Conservation (phyloP, 2,797 vertebrate species). For the Spheniscus humboldti region DNA sequence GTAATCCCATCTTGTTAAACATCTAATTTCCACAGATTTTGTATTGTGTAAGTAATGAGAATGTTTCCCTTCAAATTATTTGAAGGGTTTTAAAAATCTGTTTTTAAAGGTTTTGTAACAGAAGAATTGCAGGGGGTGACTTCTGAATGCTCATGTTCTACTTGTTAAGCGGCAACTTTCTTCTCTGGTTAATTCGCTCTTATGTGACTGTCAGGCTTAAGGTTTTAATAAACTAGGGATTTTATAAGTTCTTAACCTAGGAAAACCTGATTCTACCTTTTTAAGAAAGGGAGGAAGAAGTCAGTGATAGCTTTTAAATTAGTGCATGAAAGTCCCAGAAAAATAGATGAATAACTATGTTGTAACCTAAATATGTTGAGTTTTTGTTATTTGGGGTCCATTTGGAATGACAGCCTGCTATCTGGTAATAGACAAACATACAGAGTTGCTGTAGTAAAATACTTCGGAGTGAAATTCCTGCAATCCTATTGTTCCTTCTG, state of each 20-base stretch:
- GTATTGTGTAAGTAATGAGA: conserved; percentile 41
- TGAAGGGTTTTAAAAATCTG: conserved; percentile 33
- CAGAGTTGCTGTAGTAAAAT: background rate
- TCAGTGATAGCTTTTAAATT: conserved; percentile 15
- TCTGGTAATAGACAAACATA: background rate
- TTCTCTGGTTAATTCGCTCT: conserved; percentile 30
- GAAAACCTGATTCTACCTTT: conserved; percentile 1
- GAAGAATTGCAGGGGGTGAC: conserved; percentile 11
- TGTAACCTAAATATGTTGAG: background rate
- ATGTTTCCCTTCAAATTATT: conserved; percentile 33
- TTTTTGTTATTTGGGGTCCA: background rate
- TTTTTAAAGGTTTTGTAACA: conserved; percentile 46
- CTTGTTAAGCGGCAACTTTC: conserved; percentile 43
- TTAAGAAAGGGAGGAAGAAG: conserved; percentile 31
- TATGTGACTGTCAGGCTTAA: conserved; percentile 13
- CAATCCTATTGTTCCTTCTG: background rate
- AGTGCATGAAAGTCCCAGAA: background rate
- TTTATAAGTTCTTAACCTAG: conserved; percentile 24
- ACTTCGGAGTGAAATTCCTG: background rate
- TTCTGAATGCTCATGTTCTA: background rate
- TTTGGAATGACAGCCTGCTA: background rate
- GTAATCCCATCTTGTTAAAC: conserved; percentile 61
- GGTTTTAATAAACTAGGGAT: conserved; percentile 26
- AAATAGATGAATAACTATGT: background rate
- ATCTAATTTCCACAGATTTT: conserved; percentile 57